A percentile compares a stretch with the other conserved stretches of the same genome.
Conservation (phyloP, 1,140 invertebrate species). For the Zaprionus kolodkinae region DNA sequence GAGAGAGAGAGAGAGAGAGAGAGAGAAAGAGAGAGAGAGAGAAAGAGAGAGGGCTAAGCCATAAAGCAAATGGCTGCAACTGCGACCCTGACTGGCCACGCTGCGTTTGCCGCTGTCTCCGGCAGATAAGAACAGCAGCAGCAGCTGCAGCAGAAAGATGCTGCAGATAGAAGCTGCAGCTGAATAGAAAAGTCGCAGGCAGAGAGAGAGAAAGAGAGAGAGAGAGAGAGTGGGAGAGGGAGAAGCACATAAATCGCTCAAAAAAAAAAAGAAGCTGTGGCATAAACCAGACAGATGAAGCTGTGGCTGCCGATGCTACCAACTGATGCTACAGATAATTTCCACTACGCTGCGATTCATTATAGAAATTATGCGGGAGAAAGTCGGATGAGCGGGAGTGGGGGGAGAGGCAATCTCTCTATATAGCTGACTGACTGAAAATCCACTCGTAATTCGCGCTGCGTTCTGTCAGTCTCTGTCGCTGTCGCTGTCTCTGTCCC, state of each 20-base stretch:
- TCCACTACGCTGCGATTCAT: conserved; percentile 72
- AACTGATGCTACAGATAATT: conserved; percentile 64
- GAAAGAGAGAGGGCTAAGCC: neutral
- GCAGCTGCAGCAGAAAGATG: conserved; percentile 43
- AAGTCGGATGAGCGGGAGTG: neutral
- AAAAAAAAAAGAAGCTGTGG: conserved; percentile 52
- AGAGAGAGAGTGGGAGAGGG: neutral
- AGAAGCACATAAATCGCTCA: conserved; percentile 46
- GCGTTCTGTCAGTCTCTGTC: conserved; percentile 57
- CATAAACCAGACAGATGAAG: conserved; percentile 46
- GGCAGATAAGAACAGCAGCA: conserved; percentile 62
- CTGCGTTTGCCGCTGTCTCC: conserved; percentile 65
- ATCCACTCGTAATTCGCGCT: conserved; percentile 59
- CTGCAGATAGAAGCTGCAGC: conserved; percentile 28
- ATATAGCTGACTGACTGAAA: conserved; percentile 20
- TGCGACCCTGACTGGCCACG: conserved; percentile 55
- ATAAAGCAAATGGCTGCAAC: conserved; percentile 21
- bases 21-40: conserved; percentile 9
- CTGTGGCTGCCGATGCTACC: neutral
- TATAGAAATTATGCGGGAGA: conserved; percentile 47
- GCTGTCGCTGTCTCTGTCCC: neutral
- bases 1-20: conserved; percentile 13
- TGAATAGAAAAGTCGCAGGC: conserved; percentile 13
- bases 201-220: too few species aligned
- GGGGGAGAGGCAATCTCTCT: neutral